Conservation (phyloP, 2,888 invertebrate genomes). For the Teleogryllus oceanicus region DNA sequence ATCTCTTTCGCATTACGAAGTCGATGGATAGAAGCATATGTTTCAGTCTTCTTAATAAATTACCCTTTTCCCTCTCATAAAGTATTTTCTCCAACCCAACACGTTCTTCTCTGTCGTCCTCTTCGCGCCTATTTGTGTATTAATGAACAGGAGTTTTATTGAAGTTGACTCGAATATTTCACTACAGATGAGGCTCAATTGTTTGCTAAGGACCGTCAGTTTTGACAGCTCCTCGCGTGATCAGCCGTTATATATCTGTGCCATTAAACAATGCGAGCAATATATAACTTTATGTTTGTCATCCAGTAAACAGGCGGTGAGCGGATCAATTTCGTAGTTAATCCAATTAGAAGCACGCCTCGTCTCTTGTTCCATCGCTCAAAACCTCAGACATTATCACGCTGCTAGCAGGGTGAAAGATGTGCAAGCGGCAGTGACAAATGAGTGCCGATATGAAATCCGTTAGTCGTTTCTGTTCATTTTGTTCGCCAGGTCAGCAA, state of each 20-base stretch:
- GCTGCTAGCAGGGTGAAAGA: neutral
- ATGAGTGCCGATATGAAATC: neutral
- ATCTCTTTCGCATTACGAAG: too few relatives aligned
- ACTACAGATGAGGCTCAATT: neutral
- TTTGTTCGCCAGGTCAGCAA: neutral
- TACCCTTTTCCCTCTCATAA: too few relatives aligned
- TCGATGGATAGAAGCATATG: too few relatives aligned
- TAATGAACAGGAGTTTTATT: neutral
- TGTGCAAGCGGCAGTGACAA: neutral
- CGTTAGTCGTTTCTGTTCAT: neutral
- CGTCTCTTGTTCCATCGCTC: neutral
- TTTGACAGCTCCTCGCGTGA: slow-evolving; percentile 2
- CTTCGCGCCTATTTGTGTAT: neutral
- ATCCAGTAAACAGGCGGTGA: slow-evolving; percentile 6
- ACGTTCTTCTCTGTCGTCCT: neutral
- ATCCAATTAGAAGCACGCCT: neutral
- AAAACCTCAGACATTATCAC: neutral
- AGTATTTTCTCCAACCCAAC: too few relatives aligned
- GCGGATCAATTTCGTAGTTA: slow-evolving; percentile 11
- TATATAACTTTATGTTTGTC: neutral
- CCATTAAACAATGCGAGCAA: neutral
- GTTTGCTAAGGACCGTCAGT: neutral
- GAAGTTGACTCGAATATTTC: neutral
- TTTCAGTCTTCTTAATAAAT: too few relatives aligned
- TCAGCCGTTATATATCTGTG: neutral